phyloP scores from a whole-genome alignment of 1,140 invertebrate species.

The Coboldia fuscipes region DNA sequence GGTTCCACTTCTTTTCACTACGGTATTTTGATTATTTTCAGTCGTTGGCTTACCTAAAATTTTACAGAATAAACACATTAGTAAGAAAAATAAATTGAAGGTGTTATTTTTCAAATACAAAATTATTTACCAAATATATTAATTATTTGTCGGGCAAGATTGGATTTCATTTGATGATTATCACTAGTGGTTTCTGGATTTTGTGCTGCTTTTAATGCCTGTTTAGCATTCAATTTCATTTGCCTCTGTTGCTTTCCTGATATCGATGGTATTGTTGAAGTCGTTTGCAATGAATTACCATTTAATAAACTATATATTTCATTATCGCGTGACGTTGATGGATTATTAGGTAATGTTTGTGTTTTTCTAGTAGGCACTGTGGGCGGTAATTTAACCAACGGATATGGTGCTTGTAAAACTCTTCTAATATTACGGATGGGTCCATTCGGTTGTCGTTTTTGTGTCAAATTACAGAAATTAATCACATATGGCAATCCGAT shows the following conservation, averaged over 20 bases:
- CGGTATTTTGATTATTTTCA: too few species aligned
- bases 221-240: not conserved
- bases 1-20: too few species aligned
- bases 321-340: not conserved
- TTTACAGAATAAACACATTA: too few species aligned
- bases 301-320: not conserved
- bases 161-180: constrained; percentile 20
- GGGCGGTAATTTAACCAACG: constrained; percentile 35
- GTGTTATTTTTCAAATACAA: too few species aligned
- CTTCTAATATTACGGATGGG: constrained; percentile 46
- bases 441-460: constrained; percentile 46
- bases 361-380: not conserved
- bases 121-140: constrained; percentile 50
- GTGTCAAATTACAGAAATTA: constrained; percentile 56
- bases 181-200: constrained; percentile 6
- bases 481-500: constrained; percentile 53
- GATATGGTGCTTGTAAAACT: constrained; percentile 58
- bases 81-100: too few species aligned
- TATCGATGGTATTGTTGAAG: not conserved
- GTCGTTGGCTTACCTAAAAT: too few species aligned
- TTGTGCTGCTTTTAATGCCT: constrained; percentile 7
- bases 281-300: not conserved
- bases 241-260: not conserved
- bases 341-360: not conserved
- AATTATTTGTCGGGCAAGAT: constrained; percentile 49